Base-by-base conservation (phyloP, 2,888 invertebrate genomes). In the Hyposoter dolosus region DNA sequence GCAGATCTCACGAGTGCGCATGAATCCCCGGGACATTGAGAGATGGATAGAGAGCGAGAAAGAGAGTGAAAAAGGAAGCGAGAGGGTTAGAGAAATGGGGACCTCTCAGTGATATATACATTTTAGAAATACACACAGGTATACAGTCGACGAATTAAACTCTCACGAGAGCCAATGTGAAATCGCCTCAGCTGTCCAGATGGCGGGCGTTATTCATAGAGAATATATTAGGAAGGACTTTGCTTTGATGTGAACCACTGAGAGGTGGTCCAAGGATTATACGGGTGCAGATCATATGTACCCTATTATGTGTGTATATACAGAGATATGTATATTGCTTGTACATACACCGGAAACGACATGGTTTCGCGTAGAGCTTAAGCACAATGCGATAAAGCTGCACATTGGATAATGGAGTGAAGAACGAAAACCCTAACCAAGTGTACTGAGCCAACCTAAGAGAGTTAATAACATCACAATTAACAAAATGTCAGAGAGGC, bases 211-310 rank as follows among this genome's bases (percentile, higher is more conserved):
- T 92, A 92, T 92, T 92, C 93, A 93, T 92, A 92, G 92, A 91
- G 93, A 93, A 93, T 93, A 91, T 88, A 91, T 92, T 91, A 91
- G 89, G 88, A 85, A 89, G 86, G 87, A 88, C 87, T 90, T 87
- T 88, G 90, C 93, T 93, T 93, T 93, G 93, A 93, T 93, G 93
- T 92, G 90, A 86, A 90, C 89, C 87, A 76, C 40, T 28, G 82
- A 75, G 82, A 75, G 82, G 53, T 82, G 88, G 88, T 82, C 89
- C 87, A 83, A 88, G 90, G 91, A 92, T 92, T 93, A 93, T 93
- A 89, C 91, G 90, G 88, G 79, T 76, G 56, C 80, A 53, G 60
- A 71, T 50, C 72, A 66, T 84, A 82, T 56, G 35, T 65, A 71
- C 68, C 32, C 68, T 56, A 56, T 56, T 47, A 74, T 68, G 47